Conservation (phyloP, 2,888 invertebrate species). For the Lithophane semibrunnea region DNA sequence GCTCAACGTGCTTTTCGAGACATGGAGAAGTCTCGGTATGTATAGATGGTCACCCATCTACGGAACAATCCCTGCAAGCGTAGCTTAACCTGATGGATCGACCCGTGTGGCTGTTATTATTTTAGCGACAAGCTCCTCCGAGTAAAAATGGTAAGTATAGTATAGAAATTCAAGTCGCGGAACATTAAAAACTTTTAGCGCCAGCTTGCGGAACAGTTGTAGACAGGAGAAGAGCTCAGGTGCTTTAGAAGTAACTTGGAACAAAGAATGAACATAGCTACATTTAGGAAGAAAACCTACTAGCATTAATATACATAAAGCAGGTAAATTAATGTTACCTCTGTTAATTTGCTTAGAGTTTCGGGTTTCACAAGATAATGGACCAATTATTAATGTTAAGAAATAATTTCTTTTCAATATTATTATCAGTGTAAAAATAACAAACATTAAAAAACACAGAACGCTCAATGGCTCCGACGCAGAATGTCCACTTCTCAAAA, state of each 20-base stretch:
- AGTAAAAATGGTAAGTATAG: not conserved
- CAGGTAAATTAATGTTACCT: not conserved
- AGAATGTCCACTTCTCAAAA: no score
- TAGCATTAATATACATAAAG: not conserved
- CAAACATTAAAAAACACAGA: not conserved
- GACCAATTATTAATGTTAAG: not conserved
- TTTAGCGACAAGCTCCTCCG: no score
- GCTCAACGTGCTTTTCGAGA: no score
- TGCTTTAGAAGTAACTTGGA: slow-evolving; percentile 8
- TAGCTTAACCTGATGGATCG: no score
- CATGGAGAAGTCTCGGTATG: no score
- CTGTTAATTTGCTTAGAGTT: not conserved
- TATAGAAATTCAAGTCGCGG: not conserved
- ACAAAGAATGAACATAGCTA: not conserved
- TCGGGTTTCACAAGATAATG: not conserved
- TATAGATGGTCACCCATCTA: no score
- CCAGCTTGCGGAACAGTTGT: slow-evolving; percentile 5
- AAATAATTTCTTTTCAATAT: not conserved
- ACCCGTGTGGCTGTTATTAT: no score
- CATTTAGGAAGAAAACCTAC: not conserved
- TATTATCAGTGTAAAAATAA: not conserved
- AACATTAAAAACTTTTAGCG: slow-evolving; percentile 7
- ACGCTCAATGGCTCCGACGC: no score
- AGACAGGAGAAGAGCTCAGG: not conserved
- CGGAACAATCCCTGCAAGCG: no score